These are phyloP conservation scores for Cyphomyrus discorhynchus DNA, from an alignment of 2,113 vertebrate genomes.

Conservation along the genomic window DNA sequence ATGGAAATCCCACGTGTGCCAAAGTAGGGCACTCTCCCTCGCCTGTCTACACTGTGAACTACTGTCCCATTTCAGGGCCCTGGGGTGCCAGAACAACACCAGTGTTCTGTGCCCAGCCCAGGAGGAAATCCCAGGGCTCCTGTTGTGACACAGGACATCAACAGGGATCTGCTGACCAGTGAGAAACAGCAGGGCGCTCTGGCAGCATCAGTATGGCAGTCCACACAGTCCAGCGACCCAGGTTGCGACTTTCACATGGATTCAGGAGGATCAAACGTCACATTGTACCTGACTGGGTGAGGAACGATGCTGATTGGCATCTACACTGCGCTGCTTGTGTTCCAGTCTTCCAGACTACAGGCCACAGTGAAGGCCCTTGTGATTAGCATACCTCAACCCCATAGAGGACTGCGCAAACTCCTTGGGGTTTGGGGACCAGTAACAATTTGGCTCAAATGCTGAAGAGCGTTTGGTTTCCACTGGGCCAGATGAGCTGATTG, in stretches of 20 bases:
- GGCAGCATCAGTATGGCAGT: neutral
- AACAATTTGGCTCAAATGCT: neutral
- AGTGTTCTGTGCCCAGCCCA: neutral
- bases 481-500: neutral
- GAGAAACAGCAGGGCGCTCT: neutral
- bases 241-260: neutral
- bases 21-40: neutral
- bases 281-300: neutral
- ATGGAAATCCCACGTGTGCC: neutral
- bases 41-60: neutral
- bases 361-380: neutral
- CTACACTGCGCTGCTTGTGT: neutral
- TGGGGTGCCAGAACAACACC: neutral
- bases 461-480: neutral
- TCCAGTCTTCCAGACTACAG: neutral
- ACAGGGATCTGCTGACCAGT: neutral
- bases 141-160: neutral
- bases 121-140: neutral
- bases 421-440: neutral
- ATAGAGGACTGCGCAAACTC: neutral
- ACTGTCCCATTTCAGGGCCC: neutral
- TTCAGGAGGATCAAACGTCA: neutral
- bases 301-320: neutral
- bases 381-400: neutral
- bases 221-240: neutral